Percentiles rank a stretch among this genome's conserved stretches.
phyloP scores from a whole-genome alignment of 2,888 invertebrate species.

The Tipula lateralis region DNA sequence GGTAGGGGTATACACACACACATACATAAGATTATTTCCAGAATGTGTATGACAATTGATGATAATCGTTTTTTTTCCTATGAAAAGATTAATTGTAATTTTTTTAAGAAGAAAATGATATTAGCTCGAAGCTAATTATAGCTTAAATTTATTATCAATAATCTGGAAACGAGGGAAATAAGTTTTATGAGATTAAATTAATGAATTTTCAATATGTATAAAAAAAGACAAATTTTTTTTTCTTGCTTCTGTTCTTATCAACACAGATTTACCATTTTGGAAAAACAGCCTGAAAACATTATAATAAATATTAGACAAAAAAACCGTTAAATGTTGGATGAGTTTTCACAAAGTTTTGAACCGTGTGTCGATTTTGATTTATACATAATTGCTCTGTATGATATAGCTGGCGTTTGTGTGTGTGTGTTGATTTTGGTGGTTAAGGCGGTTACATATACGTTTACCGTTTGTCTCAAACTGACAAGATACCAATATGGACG shows the following conservation, averaged over 20 bases:
- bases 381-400: background rate
- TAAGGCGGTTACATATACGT: background rate
- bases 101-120: background rate
- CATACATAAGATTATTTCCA: constrained; percentile 7
- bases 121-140: constrained; percentile 13
- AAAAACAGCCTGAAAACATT: constrained; percentile 3
- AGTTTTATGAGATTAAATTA: constrained; percentile 9
- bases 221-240: background rate
- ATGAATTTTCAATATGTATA: constrained; percentile 19
- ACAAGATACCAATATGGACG: no score
- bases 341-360: constrained; percentile 3
- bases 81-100: constrained; percentile 20
- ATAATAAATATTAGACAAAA: background rate
- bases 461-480: no score
- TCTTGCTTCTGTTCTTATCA: constrained; percentile 13
- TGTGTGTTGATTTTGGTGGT: background rate
- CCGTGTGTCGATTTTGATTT: background rate
- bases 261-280: constrained; percentile 14
- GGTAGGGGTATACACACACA: background rate
- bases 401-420: background rate
- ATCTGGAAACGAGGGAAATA: constrained; percentile 19
- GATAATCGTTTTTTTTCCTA: constrained; percentile 7
- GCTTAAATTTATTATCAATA: constrained; percentile 24
- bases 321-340: background rate
- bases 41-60: constrained; percentile 24